A percentile compares a stretch with the other conserved stretches of the same genome.
Conservation (phyloP, 2,797 vertebrate species). For the Anableps anableps region DNA sequence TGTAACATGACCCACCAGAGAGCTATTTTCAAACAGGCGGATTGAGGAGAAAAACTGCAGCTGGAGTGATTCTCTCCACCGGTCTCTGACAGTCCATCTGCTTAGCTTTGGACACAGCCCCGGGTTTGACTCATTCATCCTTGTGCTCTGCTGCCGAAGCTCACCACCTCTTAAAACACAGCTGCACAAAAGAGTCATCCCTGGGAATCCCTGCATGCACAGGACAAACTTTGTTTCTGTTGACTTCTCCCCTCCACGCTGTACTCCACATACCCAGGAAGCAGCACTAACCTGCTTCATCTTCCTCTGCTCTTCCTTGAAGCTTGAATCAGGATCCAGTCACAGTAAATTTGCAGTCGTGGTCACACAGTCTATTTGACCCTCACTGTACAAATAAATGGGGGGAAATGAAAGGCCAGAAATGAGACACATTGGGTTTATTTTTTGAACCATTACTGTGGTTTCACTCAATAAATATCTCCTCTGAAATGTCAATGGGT, state of each 20-base stretch:
- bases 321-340: slow-evolving; percentile 67
- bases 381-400: slow-evolving; percentile 66
- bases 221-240: slow-evolving; percentile 37
- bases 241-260: slow-evolving; percentile 5
- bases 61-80: slow-evolving; percentile 43
- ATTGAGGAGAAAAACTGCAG: slow-evolving; percentile 31
- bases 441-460: slow-evolving; percentile 65
- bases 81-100: slow-evolving; percentile 49
- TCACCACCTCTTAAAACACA: slow-evolving; percentile 45
- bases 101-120: slow-evolving; percentile 40
- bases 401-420: slow-evolving; percentile 50
- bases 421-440: slow-evolving; percentile 58
- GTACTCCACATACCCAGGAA: not conserved
- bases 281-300: slow-evolving; percentile 12
- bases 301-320: not conserved
- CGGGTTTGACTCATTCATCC: slow-evolving; percentile 42
- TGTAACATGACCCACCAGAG: slow-evolving; percentile 49
- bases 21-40: slow-evolving; percentile 50
- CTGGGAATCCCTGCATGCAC: slow-evolving; percentile 46
- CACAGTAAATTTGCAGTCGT: slow-evolving; percentile 49
- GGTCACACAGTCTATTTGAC: slow-evolving; percentile 48
- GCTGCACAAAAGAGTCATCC: slow-evolving; percentile 58
- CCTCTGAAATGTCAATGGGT: slow-evolving; percentile 54
- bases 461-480: slow-evolving; percentile 73
- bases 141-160: slow-evolving; percentile 19